Evolutionary conservation across 2,113 vertebrate species (phyloP).

Genomic region (Amblyornis subalaris): DNA sequence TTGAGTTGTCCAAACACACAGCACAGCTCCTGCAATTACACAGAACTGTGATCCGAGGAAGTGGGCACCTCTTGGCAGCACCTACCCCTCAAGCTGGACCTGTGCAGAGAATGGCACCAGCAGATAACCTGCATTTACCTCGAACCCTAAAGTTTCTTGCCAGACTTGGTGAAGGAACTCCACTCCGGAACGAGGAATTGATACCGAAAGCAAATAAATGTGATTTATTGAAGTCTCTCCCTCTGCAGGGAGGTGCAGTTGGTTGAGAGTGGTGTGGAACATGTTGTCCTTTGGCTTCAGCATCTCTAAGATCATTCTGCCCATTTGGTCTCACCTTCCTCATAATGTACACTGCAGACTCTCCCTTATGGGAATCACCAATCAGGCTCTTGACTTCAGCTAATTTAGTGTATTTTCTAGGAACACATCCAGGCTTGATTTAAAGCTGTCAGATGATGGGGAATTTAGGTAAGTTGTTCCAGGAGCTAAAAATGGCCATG

Average conservation of each 20-base stretch:
- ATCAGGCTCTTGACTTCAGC: background rate
- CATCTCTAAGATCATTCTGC: background rate
- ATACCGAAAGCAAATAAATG: background rate
- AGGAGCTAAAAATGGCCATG: conserved; percentile 14
- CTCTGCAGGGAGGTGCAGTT: background rate
- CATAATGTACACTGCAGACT: background rate
- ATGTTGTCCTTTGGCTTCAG: background rate
- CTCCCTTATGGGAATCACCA: background rate
- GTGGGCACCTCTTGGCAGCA: background rate
- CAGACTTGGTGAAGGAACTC: background rate
- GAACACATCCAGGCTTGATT: conserved; percentile 33
- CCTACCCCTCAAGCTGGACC: background rate
- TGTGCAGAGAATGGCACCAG: background rate
- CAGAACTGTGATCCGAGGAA: background rate
- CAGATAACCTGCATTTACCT: background rate
- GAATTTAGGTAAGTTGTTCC: conserved; percentile 33
- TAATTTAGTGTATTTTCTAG: conserved; percentile 38
- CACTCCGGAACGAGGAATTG: background rate
- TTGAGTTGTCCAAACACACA: background rate
- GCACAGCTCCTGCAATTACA: background rate
- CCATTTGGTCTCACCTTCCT: conserved; percentile 14
- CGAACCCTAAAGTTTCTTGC: background rate
- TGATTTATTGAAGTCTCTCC: background rate
- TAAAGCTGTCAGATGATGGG: conserved; percentile 34
- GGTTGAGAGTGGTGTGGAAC: background rate